phyloP scores from a whole-genome alignment of 1,140 invertebrate genomes.

The Marisa cornuarietis region DNA sequence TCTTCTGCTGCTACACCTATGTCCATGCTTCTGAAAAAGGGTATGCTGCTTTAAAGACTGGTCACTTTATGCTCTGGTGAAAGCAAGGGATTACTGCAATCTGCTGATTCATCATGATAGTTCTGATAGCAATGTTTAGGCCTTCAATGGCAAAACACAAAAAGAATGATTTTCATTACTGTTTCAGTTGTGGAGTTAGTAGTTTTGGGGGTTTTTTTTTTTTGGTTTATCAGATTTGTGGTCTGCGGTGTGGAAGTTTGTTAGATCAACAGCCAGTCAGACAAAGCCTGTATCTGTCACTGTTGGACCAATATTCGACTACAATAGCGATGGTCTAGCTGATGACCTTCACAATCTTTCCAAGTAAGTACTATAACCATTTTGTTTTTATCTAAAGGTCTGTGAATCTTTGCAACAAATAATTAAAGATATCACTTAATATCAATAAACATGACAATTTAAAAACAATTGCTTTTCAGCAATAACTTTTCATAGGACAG shows the following conservation, averaged over 20 bases:
- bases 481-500: too few species aligned
- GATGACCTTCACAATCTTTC: slow-evolving; percentile 31
- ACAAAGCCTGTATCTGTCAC: slow-evolving; percentile 34
- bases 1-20: background rate
- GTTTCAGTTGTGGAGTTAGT: background rate
- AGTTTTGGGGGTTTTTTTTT: too few species aligned
- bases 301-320: slow-evolving; percentile 47
- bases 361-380: slow-evolving; percentile 20
- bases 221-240: slow-evolving; percentile 40
- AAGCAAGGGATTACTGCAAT: too few species aligned
- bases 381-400: background rate
- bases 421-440: background rate
- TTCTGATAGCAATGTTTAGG: too few species aligned
- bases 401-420: background rate
- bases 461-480: too few species aligned
- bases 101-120: background rate
- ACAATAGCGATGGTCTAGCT: slow-evolving; percentile 41
- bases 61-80: too few species aligned
- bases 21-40: background rate
- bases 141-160: background rate
- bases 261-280: slow-evolving; percentile 31
- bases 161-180: background rate
- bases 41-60: slow-evolving; percentile 1
- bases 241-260: slow-evolving; percentile 34
- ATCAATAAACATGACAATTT: background rate